Base-by-base conservation (phyloP, 2,888 invertebrate species). In the Diloba caeruleocephala region DNA sequence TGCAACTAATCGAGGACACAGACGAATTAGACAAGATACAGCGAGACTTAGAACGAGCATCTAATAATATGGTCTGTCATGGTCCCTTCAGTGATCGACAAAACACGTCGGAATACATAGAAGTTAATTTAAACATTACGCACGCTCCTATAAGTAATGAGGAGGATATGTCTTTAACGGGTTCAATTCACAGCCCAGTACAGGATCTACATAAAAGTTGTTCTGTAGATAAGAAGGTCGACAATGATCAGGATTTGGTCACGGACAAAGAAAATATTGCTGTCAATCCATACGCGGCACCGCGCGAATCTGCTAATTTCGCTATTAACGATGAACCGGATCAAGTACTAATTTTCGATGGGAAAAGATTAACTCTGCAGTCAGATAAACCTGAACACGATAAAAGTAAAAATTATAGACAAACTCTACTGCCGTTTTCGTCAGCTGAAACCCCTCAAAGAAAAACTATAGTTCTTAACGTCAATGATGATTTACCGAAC, bases 131-230 rank as follows among this genome's bases (percentile, higher is more conserved):
- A 1, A 87, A 92, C 28, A 78, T 74, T 53, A 92, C 91, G 0
- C 81, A 83, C 26, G 72, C 77, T 5, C 71, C 60, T 0, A 14
- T 79, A 1, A 71, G 53, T 1, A 79, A 71, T 32, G 83, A 87
- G 14, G 84, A 81, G 3, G 88, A 92, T 58, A 91, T 92, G 90
- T 91, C 92, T 0, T 88, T 92, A 25, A 92, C 92, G 0, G 89
- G 90, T 19, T 87, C 85, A 0, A 75, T 92, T 10, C 77, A 69
- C 0, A 84, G 80, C 53, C 86, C 88, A 66, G 86, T 89, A 0
- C 82, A 87, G 56, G 81, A 83, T n/a, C 63, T 82, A 0, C 76
- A 81, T 6, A 84, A 77, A 63, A 82, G 53, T 38, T 53, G 43
- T 25, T 71, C 74, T 0, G 37, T 69, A 29, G 74, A 79, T 12